These are phyloP conservation scores for Morpho deidamia DNA, from an alignment of 2,888 invertebrate species.

Conservation along the genomic window DNA sequence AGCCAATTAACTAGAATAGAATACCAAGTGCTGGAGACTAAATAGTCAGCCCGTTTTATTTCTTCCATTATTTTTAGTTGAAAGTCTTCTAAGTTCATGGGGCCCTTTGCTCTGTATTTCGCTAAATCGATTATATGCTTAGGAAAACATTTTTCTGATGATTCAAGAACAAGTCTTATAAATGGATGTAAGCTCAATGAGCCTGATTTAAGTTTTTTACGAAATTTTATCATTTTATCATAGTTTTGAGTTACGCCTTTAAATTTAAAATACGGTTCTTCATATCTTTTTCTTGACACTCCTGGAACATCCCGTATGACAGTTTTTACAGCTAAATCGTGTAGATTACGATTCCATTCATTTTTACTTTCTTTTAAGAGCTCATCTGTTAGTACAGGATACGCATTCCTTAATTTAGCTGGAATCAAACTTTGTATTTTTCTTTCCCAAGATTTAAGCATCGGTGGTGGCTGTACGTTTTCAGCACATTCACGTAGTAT, in stretches of 20 bases:
- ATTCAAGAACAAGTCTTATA: constrained; percentile 77
- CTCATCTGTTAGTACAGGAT: constrained; percentile 69
- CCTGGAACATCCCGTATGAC: constrained; percentile 80
- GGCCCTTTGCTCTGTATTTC: constrained; percentile 62
- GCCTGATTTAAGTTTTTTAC: constrained; percentile 73
- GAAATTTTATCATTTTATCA: constrained; percentile 74
- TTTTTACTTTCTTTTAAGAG: constrained; percentile 76
- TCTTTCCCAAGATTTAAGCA: constrained; percentile 79
- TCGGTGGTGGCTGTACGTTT: constrained; percentile 78
- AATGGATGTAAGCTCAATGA: constrained; percentile 81
- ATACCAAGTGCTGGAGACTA: constrained; percentile 68
- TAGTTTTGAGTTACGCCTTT: constrained; percentile 81
- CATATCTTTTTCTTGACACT: constrained; percentile 62
- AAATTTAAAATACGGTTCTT: constrained; percentile 77
- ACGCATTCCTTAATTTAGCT: constrained; percentile 72
- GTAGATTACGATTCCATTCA: constrained; percentile 80
- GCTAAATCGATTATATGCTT: constrained; percentile 71
- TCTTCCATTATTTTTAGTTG: constrained; percentile 49
- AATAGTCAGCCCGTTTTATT: constrained; percentile 60
- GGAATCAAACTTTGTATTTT: constrained; percentile 80
- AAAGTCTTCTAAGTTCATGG: constrained; percentile 55
- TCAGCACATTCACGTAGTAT: constrained; percentile 78
- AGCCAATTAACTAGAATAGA: constrained; percentile 61
- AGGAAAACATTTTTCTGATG: constrained; percentile 73
- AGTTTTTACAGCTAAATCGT: constrained; percentile 80